A percentile compares a stretch with the other conserved stretches of the same genome.
phyloP scores from a whole-genome alignment of 2,888 invertebrate genomes.

The Melipona bicolor region DNA sequence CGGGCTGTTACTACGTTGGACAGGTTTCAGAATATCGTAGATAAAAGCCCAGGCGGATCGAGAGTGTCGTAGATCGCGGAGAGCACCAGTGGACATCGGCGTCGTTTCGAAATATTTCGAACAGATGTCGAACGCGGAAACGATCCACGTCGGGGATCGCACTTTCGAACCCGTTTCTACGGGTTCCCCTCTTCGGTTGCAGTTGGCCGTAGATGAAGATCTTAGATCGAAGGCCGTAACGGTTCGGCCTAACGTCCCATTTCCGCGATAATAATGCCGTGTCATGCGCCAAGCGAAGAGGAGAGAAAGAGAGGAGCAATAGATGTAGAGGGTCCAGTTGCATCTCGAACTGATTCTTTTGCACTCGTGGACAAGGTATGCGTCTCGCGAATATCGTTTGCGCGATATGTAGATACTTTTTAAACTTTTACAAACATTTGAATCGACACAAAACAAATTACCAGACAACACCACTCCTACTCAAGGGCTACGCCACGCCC shows the following conservation, averaged over 20 bases:
- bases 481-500: too few relatives aligned
- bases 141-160: slow-evolving; percentile 22
- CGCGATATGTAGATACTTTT: too few relatives aligned
- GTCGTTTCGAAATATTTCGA: slow-evolving; percentile 40
- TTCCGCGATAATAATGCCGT: slow-evolving; percentile 63
- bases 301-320: not conserved
- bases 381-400: too few relatives aligned
- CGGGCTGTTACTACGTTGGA: slow-evolving; percentile 7
- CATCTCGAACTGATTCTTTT: slow-evolving; percentile 7
- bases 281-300: slow-evolving; percentile 35
- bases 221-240: slow-evolving; percentile 51
- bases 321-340: slow-evolving; percentile 18
- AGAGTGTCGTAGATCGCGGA: slow-evolving; percentile 55
- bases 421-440: too few relatives aligned
- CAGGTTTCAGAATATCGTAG: slow-evolving; percentile 5
- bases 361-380: too few relatives aligned
- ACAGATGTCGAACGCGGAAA: slow-evolving; percentile 60
- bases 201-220: slow-evolving; percentile 43
- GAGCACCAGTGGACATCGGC: not conserved
- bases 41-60: slow-evolving; percentile 13
- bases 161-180: slow-evolving; percentile 24
- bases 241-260: slow-evolving; percentile 54
- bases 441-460: too few relatives aligned
- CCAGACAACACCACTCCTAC: too few relatives aligned
- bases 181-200: not conserved